A percentile compares a stretch with the other conserved stretches of the same genome.
Conservation (phyloP, 2,888 invertebrate genomes). For the Chymomyza amoena region DNA sequence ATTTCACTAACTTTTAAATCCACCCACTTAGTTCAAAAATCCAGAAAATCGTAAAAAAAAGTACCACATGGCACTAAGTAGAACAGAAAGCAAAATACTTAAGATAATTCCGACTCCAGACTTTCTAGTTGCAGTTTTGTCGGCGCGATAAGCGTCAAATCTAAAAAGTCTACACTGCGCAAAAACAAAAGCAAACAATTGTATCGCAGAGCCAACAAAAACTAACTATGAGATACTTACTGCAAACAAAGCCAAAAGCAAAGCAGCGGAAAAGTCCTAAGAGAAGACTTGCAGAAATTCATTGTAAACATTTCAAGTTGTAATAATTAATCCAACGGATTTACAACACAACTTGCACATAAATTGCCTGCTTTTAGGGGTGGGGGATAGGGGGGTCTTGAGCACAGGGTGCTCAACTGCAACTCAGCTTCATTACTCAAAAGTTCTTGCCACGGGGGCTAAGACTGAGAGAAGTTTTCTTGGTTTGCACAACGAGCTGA, state of each 20-base stretch:
- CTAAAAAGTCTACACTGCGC: background rate
- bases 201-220: constrained; percentile 14
- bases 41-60: background rate
- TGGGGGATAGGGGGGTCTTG: background rate
- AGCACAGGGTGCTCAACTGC: constrained; percentile 22
- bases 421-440: constrained; percentile 57
- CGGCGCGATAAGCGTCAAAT: background rate
- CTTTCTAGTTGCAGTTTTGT: background rate
- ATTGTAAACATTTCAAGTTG: constrained; percentile 68
- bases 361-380: constrained; percentile 33
- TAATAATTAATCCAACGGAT: constrained; percentile 74
- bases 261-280: constrained; percentile 22
- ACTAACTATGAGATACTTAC: constrained; percentile 13
- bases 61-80: background rate
- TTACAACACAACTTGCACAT: constrained; percentile 61
- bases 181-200: constrained; percentile 13
- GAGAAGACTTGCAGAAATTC: constrained; percentile 39
- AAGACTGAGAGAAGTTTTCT: constrained; percentile 16
- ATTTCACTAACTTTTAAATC: too few species aligned
- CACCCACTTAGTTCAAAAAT: too few species aligned
- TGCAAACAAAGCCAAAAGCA: constrained; percentile 25
- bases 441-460: constrained; percentile 23
- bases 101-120: background rate
- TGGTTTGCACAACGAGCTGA: constrained; percentile 25
- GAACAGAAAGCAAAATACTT: background rate